Conservation (phyloP, 2,888 invertebrate genomes). For the Acanthosoma haemorrhoidale region DNA sequence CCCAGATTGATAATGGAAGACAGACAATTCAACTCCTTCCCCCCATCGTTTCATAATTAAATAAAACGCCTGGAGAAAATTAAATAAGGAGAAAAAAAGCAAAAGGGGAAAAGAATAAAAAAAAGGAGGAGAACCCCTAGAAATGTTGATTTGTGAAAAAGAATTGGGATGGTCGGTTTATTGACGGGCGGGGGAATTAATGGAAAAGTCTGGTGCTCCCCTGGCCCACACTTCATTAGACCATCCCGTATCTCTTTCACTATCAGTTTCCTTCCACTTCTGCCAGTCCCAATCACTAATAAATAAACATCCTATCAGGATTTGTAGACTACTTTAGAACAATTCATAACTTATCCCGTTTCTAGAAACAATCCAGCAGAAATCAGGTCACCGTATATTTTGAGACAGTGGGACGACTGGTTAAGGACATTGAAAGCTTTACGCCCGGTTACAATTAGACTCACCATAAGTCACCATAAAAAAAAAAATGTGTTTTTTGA, state of each 20-base stretch:
- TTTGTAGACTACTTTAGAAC: no score
- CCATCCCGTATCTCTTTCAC: not conserved
- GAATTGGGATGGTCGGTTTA: not conserved
- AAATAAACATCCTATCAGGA: no score
- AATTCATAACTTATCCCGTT: no score
- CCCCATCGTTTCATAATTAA: no score
- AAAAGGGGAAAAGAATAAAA: not conserved
- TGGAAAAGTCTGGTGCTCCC: not conserved
- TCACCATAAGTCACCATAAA: no score
- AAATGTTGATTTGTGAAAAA: constrained; percentile 10
- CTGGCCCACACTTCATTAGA: not conserved
- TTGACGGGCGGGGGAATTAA: constrained; percentile 1
- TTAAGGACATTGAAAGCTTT: no score
- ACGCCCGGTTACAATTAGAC: no score
- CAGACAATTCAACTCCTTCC: not conserved
- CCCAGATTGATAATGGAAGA: not conserved
- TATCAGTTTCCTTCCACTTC: no score
- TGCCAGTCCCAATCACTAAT: not conserved
- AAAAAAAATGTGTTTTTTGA: no score
- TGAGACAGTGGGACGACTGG: no score
- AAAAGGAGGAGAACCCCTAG: not conserved
- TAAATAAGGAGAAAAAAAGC: not conserved
- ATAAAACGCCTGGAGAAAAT: not conserved
- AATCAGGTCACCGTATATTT: no score
- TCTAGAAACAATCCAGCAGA: no score